A percentile compares a stretch with the other conserved stretches of the same genome.
Conservation (phyloP, 2,888 invertebrate genomes). For the Apamea monoglypha region DNA sequence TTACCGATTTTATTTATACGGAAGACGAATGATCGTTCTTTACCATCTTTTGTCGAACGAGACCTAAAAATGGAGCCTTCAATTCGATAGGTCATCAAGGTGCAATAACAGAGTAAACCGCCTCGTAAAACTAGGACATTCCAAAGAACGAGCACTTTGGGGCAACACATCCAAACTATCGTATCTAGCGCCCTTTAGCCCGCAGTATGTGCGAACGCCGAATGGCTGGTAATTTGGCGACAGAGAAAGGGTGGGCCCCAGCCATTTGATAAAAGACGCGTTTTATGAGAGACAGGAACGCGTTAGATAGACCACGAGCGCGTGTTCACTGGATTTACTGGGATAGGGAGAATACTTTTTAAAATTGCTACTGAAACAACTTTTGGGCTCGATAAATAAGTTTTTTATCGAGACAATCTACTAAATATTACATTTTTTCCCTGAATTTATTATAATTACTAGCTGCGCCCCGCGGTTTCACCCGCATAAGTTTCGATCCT, state of each 20-base stretch:
- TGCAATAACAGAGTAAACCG: conserved; percentile 53
- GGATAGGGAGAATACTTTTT: conserved; percentile 6
- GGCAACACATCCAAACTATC: conserved; percentile 55
- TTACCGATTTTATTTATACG: conserved; percentile 7
- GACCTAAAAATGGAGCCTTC: conserved; percentile 11
- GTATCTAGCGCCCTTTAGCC: conserved; percentile 66
- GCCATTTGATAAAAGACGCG: conserved; percentile 76
- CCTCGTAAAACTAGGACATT: conserved; percentile 51
- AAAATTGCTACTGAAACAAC: conserved; percentile 2
- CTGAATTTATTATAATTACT: background rate
- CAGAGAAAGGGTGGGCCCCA: conserved; percentile 83
- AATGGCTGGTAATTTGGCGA: conserved; percentile 83
- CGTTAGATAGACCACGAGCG: conserved; percentile 54
- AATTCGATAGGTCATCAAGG: conserved; percentile 43
- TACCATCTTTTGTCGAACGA: conserved; percentile 1
- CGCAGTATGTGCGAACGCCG: conserved; percentile 70
- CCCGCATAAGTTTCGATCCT: too few relatives aligned
- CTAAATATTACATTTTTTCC: too few relatives aligned
- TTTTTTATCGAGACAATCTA: background rate
- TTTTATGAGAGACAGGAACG: conserved; percentile 76
- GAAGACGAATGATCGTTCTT: background rate
- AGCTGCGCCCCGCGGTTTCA: too few relatives aligned
- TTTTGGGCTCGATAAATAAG: background rate
- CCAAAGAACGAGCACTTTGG: conserved; percentile 48
- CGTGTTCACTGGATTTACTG: conserved; percentile 52